Conservation (phyloP, 92 coral and sea anemone genomes). For the Isaurus tuberculatus region DNA sequence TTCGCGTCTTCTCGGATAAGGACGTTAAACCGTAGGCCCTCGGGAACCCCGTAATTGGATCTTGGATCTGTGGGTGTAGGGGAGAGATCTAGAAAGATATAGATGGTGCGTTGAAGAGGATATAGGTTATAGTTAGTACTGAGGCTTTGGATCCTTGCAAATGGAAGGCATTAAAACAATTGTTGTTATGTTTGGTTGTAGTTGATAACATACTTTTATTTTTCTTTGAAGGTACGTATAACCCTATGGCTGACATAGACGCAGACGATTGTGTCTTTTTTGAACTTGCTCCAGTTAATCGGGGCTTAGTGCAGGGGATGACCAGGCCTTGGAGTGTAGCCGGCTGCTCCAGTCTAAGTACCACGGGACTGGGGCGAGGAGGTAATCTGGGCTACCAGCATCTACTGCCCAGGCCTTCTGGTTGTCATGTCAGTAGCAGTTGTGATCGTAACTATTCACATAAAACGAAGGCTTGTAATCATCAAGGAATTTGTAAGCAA, state of each 20-base stretch:
- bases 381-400: conserved; percentile 24
- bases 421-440: conserved; percentile 5
- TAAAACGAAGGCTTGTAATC: not conserved
- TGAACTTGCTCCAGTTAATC: conserved; percentile 14
- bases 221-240: conserved; percentile 7
- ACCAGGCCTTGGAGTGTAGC: conserved; percentile 42
- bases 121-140: too few relatives aligned
- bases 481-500: not conserved
- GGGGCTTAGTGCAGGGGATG: conserved; percentile 3
- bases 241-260: not conserved
- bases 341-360: conserved; percentile 3
- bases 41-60: too few relatives aligned
- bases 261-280: conserved; percentile 34
- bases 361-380: not conserved
- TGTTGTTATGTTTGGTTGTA: too few relatives aligned
- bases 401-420: conserved; percentile 13
- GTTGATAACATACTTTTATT: not conserved
- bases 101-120: too few relatives aligned
- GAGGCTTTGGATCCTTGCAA: too few relatives aligned
- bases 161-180: too few relatives aligned
- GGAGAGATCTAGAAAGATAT: too few relatives aligned
- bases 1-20: too few relatives aligned
- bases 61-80: too few relatives aligned
- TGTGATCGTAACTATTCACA: not conserved
- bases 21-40: too few relatives aligned